Conservation (phyloP, 2,113 vertebrate species). For the Tursiops truncatus region DNA sequence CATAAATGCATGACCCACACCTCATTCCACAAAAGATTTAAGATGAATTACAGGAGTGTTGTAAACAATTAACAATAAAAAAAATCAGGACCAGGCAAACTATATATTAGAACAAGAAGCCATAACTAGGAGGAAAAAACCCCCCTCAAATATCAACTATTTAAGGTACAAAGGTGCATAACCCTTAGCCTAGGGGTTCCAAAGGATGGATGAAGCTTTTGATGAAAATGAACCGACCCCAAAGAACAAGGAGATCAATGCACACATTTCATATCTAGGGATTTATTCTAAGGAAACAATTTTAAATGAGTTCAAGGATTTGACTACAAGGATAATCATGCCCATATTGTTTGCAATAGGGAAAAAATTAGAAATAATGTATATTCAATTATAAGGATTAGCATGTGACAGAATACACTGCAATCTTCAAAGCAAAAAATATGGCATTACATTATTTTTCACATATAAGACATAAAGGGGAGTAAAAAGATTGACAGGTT, state of each 20-base stretch:
- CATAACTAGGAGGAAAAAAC: not conserved
- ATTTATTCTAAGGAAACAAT: not conserved
- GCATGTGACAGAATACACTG: not conserved
- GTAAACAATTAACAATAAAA: not conserved
- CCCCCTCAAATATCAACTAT: not conserved
- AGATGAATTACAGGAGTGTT: not conserved
- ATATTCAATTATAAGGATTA: not conserved
- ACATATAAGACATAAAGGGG: not conserved
- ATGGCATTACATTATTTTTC: not conserved
- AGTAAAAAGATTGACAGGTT: not conserved
- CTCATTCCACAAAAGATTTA: not conserved
- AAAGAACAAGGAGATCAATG: not conserved
- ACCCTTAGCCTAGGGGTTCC: not conserved
- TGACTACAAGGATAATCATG: not conserved
- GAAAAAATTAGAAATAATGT: not conserved
- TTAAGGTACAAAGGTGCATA: not conserved
- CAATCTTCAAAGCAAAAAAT: slow-evolving; percentile 6
- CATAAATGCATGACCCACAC: not conserved
- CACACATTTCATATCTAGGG: not conserved
- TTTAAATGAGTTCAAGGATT: slow-evolving; percentile 19
- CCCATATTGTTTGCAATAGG: not conserved
- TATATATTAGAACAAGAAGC: not conserved
- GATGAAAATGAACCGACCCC: not conserved
- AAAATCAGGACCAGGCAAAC: not conserved
- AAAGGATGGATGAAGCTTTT: not conserved